Base-by-base conservation (phyloP, 2,797 vertebrate species). In the Siniperca undulata region DNA sequence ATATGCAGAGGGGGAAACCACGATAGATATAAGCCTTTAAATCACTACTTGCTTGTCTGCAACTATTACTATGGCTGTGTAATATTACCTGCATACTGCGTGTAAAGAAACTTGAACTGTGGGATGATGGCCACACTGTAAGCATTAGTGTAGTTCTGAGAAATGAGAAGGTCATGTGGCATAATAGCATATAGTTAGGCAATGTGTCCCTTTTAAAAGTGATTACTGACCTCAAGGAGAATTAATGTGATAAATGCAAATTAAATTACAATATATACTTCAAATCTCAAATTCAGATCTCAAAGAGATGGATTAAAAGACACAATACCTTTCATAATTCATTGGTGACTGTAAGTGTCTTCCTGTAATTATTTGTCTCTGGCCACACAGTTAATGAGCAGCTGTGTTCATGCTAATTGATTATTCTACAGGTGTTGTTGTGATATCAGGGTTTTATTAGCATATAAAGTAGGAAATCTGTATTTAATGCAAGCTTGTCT, bases 311-410 rank as follows among this genome's bases (percentile, higher is more conserved):
- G 1, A 60, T 65, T 40, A 71, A 74, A 86, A 76, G 62, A 78
- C 42, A 72, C 22, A 36, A 46, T 20, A 27, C 34, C 66, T 77
- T 77, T 75, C 53, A 74, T 55, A 71, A 83, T 76, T 81, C 48
- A 79, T 40, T 19, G 20, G n/a, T 71, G 58, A 75, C 38, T 55
- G 2, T 34, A 44, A 65, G 74, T 48, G 78, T 72, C 12, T 60
- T 67, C 65, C 60, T 80, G 11, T 78, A 81, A 91, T 86, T 58
- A 65, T 84, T 73, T 72, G 30, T 82, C 69, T 85, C 62, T 58
- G 56, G 70, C 44, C 14, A 74, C 58, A 80, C 59, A 82, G 61
- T 46, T 91, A 92, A 89, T 91, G 84, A 88, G 75, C 84, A 87
- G 86, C 86, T 90, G 78, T 74, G 67, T 75, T 86, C 71, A 48